Percentiles rank a stretch among this genome's conserved stretches.
phyloP scores from a whole-genome alignment of 2,797 vertebrate species.

The Manis crassicaudata region DNA sequence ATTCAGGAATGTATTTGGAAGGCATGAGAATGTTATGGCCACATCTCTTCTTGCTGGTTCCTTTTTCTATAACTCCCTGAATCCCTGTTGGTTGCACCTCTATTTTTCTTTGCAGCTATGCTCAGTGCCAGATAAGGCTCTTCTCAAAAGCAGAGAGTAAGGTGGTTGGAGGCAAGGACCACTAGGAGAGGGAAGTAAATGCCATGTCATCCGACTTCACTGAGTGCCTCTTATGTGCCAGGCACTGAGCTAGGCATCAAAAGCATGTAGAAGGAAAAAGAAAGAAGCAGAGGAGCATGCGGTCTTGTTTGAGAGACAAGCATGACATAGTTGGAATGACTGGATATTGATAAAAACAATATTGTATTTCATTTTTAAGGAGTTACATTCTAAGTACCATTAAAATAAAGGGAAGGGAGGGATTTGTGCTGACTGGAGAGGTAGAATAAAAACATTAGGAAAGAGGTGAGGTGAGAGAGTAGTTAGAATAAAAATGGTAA shows the following conservation, averaged over 20 bases:
- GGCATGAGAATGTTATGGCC: background rate
- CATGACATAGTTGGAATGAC: background rate
- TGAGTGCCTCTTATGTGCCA: background rate
- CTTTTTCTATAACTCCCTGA: background rate
- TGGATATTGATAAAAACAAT: background rate
- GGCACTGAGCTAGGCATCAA: background rate
- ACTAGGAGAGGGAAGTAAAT: background rate
- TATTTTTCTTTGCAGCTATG: background rate
- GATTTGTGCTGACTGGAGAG: background rate
- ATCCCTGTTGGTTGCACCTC: background rate
- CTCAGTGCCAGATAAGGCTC: background rate
- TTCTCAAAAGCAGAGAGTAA: conserved; percentile 20
- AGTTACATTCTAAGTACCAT: background rate
- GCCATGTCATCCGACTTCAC: background rate
- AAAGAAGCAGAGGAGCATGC: background rate
- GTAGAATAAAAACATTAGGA: background rate
- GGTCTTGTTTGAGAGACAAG: background rate
- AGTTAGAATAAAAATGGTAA: background rate
- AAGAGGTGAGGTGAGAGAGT: background rate
- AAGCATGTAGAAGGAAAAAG: background rate
- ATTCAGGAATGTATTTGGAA: background rate
- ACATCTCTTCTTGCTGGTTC: background rate
- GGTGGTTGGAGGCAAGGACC: background rate
- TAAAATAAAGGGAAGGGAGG: background rate
- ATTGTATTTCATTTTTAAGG: background rate